Evolutionary conservation across 1,140 invertebrate genomes (phyloP).

Genomic region (Euura saliciscinereae): DNA sequence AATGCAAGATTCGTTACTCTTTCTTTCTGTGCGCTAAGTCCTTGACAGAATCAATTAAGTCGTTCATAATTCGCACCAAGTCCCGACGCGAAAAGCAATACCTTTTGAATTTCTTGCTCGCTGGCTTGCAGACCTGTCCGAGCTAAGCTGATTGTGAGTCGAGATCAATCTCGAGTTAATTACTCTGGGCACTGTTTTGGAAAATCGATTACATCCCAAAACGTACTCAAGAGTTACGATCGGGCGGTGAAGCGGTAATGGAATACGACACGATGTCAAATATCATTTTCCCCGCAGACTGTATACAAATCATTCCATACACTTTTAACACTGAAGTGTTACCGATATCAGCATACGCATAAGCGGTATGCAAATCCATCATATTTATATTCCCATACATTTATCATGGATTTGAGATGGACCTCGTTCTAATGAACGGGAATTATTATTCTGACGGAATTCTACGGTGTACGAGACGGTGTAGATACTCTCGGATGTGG

Average conservation of each 20-base stretch:
- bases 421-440: too few species aligned
- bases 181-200: constrained; percentile 1
- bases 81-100: not conserved
- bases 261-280: not conserved
- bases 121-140: too few species aligned
- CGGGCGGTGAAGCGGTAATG: not conserved
- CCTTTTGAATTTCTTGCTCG: not conserved
- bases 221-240: not conserved
- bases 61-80: not conserved
- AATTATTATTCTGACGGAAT: not conserved
- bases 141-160: constrained; percentile 2
- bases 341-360: too few species aligned
- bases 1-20: not conserved
- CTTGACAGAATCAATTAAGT: constrained; percentile 4
- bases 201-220: not conserved
- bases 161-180: constrained; percentile 4
- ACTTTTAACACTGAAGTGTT: too few species aligned
- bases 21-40: not conserved
- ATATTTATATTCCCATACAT: too few species aligned
- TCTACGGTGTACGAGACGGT: too few species aligned
- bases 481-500: too few species aligned
- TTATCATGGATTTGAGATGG: too few species aligned
- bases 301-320: too few species aligned
- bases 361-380: too few species aligned
- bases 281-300: too few species aligned